Evolutionary conservation across 2,888 invertebrate species (phyloP).

Genomic region (Cremastinae sp.): DNA sequence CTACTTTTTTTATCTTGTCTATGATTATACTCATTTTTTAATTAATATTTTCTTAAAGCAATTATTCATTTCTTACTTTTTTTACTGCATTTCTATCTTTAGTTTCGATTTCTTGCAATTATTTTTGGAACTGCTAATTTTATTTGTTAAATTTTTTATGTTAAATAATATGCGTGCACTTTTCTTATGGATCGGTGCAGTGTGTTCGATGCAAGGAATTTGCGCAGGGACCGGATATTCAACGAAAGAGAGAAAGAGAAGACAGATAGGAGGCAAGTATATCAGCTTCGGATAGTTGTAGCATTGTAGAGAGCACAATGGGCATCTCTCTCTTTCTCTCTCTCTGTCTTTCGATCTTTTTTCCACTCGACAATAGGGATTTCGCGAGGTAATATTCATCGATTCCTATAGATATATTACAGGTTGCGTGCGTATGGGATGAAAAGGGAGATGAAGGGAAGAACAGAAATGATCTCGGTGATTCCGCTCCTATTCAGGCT

Average conservation of each 20-base stretch:
- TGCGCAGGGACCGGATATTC: no score
- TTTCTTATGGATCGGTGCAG: constrained; percentile 46
- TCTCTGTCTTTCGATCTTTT: constrained; percentile 30
- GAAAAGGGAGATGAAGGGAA: constrained; percentile 30
- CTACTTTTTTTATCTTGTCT: constrained; percentile 13
- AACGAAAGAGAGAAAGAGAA: constrained; percentile 22
- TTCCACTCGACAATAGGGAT: constrained; percentile 52
- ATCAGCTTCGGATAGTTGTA: constrained; percentile 58
- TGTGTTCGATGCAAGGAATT: no score
- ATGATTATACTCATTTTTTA: constrained; percentile 8
- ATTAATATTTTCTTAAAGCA: constrained; percentile 10
- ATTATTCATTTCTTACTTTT: no score
- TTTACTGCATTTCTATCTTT: no score
- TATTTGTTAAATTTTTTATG: no score
- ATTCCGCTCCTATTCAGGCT: constrained; percentile 40
- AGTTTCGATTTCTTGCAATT: no score
- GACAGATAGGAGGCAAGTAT: constrained; percentile 48
- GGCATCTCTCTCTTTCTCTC: constrained; percentile 37
- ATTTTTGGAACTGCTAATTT: no score
- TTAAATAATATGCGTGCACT: no score
- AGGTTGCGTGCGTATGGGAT: constrained; percentile 37
- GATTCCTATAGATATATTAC: constrained; percentile 55
- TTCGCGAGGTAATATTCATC: constrained; percentile 60
- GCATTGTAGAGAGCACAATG: constrained; percentile 59
- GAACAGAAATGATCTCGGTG: constrained; percentile 45